A percentile compares a stretch with the other conserved stretches of the same genome.
phyloP scores from a whole-genome alignment of 2,113 vertebrate genomes.

The Geococcyx californianus region DNA sequence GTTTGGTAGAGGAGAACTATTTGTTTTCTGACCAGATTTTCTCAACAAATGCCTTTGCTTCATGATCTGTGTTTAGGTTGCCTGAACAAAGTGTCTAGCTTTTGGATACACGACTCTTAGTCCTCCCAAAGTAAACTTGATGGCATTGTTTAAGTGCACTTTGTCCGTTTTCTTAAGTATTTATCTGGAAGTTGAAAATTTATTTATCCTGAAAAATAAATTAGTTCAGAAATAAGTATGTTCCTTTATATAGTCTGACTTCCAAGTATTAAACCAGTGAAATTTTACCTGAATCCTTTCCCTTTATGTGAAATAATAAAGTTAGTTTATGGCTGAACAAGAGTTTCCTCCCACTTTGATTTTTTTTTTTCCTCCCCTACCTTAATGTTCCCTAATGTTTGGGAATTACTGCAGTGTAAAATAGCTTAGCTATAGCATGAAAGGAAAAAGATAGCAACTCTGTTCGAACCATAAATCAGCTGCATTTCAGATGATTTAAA shows the following conservation, averaged over 20 bases:
- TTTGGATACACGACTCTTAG: background rate
- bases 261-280: background rate
- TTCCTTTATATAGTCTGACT: background rate
- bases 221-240: background rate
- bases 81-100: background rate
- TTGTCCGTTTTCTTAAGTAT: background rate
- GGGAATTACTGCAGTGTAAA: constrained; percentile 10
- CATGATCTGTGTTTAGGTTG: background rate
- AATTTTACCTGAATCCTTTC: background rate
- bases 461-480: background rate
- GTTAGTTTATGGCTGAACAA: background rate
- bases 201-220: background rate
- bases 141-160: background rate
- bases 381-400: background rate
- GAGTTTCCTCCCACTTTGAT: background rate
- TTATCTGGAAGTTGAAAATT: background rate
- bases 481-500: background rate
- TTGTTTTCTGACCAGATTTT: background rate
- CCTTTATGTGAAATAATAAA: background rate
- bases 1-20: background rate
- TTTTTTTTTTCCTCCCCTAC: background rate
- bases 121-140: background rate
- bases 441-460: background rate
- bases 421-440: background rate
- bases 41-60: background rate